A percentile compares a stretch with the other conserved stretches of the same genome.
Conservation (phyloP, 2,113 vertebrate genomes). For the Silurus meridionalis region DNA sequence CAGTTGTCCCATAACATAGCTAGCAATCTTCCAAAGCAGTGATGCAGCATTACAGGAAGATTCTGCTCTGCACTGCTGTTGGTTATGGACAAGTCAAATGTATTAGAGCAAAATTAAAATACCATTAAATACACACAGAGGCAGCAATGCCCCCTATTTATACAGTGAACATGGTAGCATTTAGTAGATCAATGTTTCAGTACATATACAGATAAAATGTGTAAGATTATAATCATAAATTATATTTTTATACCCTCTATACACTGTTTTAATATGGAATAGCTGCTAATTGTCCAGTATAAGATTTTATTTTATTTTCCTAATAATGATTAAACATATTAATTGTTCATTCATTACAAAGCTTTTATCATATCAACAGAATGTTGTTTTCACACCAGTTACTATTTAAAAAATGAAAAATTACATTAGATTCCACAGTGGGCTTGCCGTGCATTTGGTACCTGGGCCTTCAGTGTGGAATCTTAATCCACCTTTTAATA, state of each 20-base stretch:
- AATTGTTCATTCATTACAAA: not conserved
- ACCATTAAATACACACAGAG: no score
- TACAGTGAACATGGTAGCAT: no score
- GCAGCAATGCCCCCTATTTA: no score
- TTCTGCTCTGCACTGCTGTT: not conserved
- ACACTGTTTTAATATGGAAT: not conserved
- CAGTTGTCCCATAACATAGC: no score
- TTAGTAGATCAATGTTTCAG: no score
- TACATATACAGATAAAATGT: not conserved
- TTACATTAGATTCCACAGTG: no score
- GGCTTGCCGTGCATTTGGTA: no score
- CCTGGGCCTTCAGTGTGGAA: no score
- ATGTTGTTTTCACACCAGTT: slow-evolving; percentile 10
- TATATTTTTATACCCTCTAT: not conserved
- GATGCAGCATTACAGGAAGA: not conserved
- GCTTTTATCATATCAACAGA: not conserved
- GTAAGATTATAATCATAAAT: no score
- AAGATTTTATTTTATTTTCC: not conserved
- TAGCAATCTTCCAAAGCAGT: no score
- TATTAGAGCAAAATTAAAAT: not conserved
- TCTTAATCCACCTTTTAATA: no score
- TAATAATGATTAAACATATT: not conserved
- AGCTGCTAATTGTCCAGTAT: not conserved
- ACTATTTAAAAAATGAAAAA: no score
- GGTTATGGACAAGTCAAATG: not conserved